Evolutionary conservation across 2,113 vertebrate genomes (phyloP), one percentile per base, ranked within the genome.

Genomic region (Poeciliopsis retropinna): DNA sequence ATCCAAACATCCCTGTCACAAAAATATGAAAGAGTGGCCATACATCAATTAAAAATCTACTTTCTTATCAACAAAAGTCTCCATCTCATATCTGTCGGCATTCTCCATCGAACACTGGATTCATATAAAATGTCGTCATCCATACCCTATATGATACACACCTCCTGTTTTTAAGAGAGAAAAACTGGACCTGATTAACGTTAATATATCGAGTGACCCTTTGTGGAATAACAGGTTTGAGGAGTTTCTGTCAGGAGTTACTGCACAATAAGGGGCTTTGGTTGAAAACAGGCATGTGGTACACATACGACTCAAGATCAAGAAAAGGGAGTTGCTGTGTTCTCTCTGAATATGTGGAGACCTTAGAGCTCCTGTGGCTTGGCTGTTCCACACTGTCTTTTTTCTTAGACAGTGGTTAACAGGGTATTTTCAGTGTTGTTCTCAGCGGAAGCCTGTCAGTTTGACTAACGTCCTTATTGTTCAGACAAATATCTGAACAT

Each of bases 401-500:
- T 54, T 57, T 57, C 51, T n/a, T 57, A 47, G 17, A 47, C 25
- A 10, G 51, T 57, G 51, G 51, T 57, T 57, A 25, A 57, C 51
- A 3, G 25, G 51, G 51, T 57, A 25, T 57, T 57, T 57, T 57
- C 51, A 57, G 6, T 57, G 25, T 57, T 57, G 3, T 57, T 57
- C 51, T 25, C 51, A 25, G 7, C 10, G 7, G 51, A 57, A 57
- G 22, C 25, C 7, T 57, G 22, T 57, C 51, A 57, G 22, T 57
- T 25, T 57, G 51, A 57, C 51, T 25, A 57, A 57, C 22, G 19
- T 57, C 22, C 9, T 57, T 57, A n/a, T 57, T 57, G 51, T 57
- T 57, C 25, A 25, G 5, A 9, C 51, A 3, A 34, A 85, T 64
- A 67, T 81, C 72, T 72, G 22, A 62, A 85, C 83, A 81, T 70